Evolutionary conservation across 2,113 vertebrate species (phyloP), one percentile per base, ranked within the genome.

Genomic region (Zonotrichia leucophrys): DNA sequence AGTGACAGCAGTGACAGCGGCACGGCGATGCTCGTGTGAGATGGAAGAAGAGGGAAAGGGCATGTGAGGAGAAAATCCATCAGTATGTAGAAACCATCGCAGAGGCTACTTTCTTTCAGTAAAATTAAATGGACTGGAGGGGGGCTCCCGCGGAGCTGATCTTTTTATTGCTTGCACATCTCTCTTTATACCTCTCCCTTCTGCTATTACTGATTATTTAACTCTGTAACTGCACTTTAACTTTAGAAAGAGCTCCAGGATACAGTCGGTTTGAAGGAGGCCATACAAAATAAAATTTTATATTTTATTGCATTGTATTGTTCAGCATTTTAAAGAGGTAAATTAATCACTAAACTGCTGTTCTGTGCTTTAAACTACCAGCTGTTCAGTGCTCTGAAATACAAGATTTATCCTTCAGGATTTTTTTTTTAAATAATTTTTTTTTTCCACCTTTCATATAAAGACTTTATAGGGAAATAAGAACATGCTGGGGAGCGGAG

Each of bases 301-400:
- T 91, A 86, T 96, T 96, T 97, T 89, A 96, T 95, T 83, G 83
- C 83, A 60, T 96, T 74, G 84, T 90, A 91, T 94, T 96, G 92
- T 95, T 96, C 96, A 97, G 96, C 96, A 97, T 98, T 97, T 98
- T 98, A 98, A 97, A 97, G 89, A 96, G 95, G 93, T 96, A 91
- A 96, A 98, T 98, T 97, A 97, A 98, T 98, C 96, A 95, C 91
- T 96, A 98, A 97, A 97, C 96, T 97, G 95, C 91, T 97, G 94
- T 97, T 98, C 92, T 77, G 66, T 93, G 96, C 89, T 97, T 97
- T 98, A 97, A 98, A 98, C 79, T 96, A 90, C 97, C 98, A 98
- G 97, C 97, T 98, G 98, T 97, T 98, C 96, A 52, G 60, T 24
- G 23, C 94, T 97, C 97, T 97, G 96, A 95, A 96, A 96, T 96